A percentile compares a stretch with the other conserved stretches of the same genome.
phyloP scores from a whole-genome alignment of 2,113 vertebrate species.

The Eira barbara region DNA sequence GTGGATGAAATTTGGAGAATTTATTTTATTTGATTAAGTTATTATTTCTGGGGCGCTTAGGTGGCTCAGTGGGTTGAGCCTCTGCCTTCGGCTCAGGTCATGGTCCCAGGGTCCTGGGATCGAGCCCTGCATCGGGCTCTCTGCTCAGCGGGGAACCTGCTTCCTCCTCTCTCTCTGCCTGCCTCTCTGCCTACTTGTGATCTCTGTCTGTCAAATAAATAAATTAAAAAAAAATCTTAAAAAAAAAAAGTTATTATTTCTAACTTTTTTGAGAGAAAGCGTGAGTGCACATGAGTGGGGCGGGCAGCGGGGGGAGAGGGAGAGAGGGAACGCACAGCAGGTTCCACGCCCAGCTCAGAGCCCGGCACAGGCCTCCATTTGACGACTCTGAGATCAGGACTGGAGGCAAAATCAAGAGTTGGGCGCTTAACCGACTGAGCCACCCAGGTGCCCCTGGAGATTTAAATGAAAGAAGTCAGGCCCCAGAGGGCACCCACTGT shows the following conservation, averaged over 20 bases:
- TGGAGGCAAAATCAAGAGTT: not conserved
- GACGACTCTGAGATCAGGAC: not conserved
- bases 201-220: too few relatives aligned
- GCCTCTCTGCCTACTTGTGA: too few relatives aligned
- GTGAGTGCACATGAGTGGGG: fast-evolving
- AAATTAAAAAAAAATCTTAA: too few relatives aligned
- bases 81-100: too few relatives aligned
- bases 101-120: too few relatives aligned
- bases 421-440: not conserved
- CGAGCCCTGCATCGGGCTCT: too few relatives aligned
- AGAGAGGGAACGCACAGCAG: not conserved
- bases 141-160: too few relatives aligned
- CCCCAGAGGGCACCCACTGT: not conserved
- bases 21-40: too few relatives aligned
- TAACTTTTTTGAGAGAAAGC: not conserved
- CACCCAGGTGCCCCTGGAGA: not conserved
- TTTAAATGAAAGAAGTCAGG: not conserved
- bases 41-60: too few relatives aligned
- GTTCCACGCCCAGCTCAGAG: not conserved
- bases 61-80: too few relatives aligned
- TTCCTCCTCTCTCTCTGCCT: too few relatives aligned
- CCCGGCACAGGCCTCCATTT: not conserved
- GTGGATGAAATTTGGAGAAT: not conserved
- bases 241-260: not conserved
- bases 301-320: not conserved